Conservation (phyloP, 2,888 invertebrate genomes). For the Ochlodes sylvanus region DNA sequence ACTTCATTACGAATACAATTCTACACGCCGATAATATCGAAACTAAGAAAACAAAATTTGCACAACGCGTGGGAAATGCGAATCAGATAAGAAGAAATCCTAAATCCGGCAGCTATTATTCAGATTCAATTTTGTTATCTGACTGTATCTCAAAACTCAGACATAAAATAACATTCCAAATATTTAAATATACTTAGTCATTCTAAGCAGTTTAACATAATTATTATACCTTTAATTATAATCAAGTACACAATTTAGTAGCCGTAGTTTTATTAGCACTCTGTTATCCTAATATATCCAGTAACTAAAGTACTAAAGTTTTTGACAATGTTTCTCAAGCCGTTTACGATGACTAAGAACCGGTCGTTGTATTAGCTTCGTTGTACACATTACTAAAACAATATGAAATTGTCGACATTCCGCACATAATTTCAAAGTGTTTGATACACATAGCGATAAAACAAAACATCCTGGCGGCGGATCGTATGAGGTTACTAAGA, state of each 20-base stretch:
- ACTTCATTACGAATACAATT: background rate
- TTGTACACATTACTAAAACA: too few relatives aligned
- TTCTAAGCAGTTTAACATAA: too few relatives aligned
- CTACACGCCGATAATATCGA: background rate
- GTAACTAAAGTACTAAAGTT: background rate
- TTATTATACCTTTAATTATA: too few relatives aligned
- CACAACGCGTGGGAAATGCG: conserved; percentile 21
- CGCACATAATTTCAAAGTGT: background rate
- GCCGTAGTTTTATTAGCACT: too few relatives aligned
- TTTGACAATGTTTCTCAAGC: too few relatives aligned
- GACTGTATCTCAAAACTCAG: background rate
- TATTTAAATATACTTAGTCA: background rate
- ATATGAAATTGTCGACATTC: too few relatives aligned
- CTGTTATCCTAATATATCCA: too few relatives aligned
- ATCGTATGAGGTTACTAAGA: conserved; percentile 2
- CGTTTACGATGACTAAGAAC: too few relatives aligned
- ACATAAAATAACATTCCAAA: background rate
- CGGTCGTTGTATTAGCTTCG: too few relatives aligned
- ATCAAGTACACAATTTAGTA: too few relatives aligned
- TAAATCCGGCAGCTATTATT: conserved; percentile 15
- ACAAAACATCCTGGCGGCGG: conserved; percentile 1
- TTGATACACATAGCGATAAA: background rate
- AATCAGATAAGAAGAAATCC: conserved; percentile 20
- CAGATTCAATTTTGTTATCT: conserved; percentile 4
- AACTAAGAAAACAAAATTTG: conserved; percentile 14